phyloP scores from a whole-genome alignment of 2,113 vertebrate species.

The Sander vitreus region DNA sequence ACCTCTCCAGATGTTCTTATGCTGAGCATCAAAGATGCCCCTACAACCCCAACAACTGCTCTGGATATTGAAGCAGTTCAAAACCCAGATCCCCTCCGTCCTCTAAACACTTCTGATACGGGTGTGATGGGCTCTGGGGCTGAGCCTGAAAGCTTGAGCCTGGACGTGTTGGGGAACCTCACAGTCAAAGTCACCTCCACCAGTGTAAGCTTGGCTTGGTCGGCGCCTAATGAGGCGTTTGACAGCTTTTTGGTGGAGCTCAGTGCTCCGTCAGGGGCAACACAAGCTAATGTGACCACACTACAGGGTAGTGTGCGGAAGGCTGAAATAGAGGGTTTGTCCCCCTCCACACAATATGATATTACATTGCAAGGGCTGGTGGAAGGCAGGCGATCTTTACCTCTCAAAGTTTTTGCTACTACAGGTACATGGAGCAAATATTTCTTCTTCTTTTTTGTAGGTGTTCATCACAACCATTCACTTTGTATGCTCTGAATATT shows the following conservation, averaged over 20 bases:
- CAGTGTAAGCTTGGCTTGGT: constrained; percentile 64
- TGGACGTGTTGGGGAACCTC: constrained; percentile 41
- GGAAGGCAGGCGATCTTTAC: constrained; percentile 68
- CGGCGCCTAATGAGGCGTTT: constrained; percentile 52
- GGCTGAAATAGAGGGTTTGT: constrained; percentile 69
- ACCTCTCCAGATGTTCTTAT: constrained; percentile 71
- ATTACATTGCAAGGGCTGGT: constrained; percentile 74
- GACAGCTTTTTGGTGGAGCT: constrained; percentile 73
- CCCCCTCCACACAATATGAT: constrained; percentile 68
- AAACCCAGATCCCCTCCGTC: constrained; percentile 18
- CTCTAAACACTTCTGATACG: constrained; percentile 23
- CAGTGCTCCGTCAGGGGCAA: constrained; percentile 44
- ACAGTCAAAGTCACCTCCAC: constrained; percentile 60
- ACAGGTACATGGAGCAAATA: constrained; percentile 79
- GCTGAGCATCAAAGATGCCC: constrained; percentile 68
- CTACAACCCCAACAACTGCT: constrained; percentile 45
- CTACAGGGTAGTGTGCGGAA: constrained; percentile 68
- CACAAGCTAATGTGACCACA: constrained; percentile 31
- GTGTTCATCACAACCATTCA: constrained; percentile 34
- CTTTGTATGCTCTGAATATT: not conserved
- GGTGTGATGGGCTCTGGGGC: constrained; percentile 35
- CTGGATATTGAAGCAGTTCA: constrained; percentile 39
- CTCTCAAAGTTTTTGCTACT: constrained; percentile 68
- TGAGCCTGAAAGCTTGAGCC: constrained; percentile 51
- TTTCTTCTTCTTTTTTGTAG: constrained; percentile 30